Base-by-base conservation (phyloP, 2,797 vertebrate species). In the Aphelocoma californica region DNA sequence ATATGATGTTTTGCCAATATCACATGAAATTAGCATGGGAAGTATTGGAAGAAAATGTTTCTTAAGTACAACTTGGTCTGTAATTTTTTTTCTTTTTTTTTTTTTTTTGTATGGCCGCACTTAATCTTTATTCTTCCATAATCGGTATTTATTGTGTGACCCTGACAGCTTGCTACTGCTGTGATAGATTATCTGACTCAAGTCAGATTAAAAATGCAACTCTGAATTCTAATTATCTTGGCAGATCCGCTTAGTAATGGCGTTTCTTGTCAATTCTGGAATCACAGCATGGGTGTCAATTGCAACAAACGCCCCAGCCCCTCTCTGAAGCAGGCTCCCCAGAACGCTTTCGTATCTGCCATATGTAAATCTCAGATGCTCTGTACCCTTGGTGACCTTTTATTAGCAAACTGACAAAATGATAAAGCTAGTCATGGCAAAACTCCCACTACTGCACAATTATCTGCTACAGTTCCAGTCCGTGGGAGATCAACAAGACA, bases 181-280 rank as follows among this genome's bases (percentile, higher is more conserved):
- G 96, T 98, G 98, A 98, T 98, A 98, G 98, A 98, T 98, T 97
- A 98, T 98, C 98, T 97, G 98, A 98, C 98, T 98, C 97, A 97
- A 98, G 97, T 97, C 97, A 96, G 97, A 98, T 98, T 97, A 98
- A 98, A 98, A 98, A 98, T 98, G 98, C 97, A 98, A 96, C 97
- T 95, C 97, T 88, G 95, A 98, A 97, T 97, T 97, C 98, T 98
- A 98, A 98, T 98, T 98, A 98, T 97, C 98, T 97, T 94, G 60
- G 97, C 97, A 98, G 97, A 98, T 97, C 97, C 81, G 89, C 97
- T 98, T 98, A 97, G 97, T 97, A 98, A 98, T 94, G 97, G 97
- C 96, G 54, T 97, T 98, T 98, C 98, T 97, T 97, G 98, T 98
- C 98, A 98, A 98, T 98, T 98, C 97, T 95, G 94, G 96, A 97